Conservation (phyloP, 2,888 invertebrate genomes). For the Rhagium mordax region DNA sequence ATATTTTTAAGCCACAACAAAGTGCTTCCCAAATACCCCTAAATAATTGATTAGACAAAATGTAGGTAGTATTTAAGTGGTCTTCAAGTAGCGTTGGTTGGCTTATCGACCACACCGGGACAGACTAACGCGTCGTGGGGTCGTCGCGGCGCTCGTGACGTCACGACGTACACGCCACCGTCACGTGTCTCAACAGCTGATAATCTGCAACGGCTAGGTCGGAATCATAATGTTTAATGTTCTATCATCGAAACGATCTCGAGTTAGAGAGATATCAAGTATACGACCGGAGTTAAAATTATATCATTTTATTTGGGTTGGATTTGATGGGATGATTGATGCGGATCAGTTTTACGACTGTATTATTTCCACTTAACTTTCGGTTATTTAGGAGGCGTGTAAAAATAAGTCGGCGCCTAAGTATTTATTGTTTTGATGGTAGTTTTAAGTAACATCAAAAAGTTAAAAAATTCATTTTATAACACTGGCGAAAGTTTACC, state of each 20-base stretch:
- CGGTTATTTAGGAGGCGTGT: not conserved
- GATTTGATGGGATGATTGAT: not conserved
- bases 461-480: too few species aligned
- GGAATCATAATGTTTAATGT: constrained; percentile 27
- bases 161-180: constrained; percentile 50
- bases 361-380: not conserved
- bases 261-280: constrained; percentile 13
- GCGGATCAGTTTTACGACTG: not conserved
- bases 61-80: constrained; percentile 4
- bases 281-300: not conserved
- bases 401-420: too few species aligned
- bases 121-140: constrained; percentile 47
- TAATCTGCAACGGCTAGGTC: constrained; percentile 41
- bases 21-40: not conserved
- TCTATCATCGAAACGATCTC: constrained; percentile 11
- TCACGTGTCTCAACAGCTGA: constrained; percentile 54
- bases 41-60: constrained; percentile 17
- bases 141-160: constrained; percentile 54
- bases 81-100: constrained; percentile 26
- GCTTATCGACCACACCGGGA: constrained; percentile 50
- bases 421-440: too few species aligned
- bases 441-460: too few species aligned
- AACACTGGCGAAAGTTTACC: too few species aligned
- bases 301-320: not conserved
- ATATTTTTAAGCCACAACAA: not conserved